These are phyloP conservation scores for Sula dactylatra DNA, from an alignment of 2,113 vertebrate species.

Conservation along the genomic window DNA sequence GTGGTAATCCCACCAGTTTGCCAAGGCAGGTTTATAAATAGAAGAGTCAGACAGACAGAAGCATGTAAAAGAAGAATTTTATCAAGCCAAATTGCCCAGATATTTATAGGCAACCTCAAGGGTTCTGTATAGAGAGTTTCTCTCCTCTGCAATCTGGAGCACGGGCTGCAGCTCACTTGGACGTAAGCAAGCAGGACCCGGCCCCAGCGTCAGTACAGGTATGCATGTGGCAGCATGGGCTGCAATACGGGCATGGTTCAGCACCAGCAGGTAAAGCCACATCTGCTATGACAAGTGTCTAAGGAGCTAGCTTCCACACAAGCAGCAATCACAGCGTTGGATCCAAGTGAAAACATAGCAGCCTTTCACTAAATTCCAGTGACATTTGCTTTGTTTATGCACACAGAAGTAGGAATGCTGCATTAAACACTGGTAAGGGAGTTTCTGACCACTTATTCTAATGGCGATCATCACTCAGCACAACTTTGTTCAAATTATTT, in stretches of 20 bases:
- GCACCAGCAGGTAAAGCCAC: not conserved
- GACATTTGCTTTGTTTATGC: not conserved
- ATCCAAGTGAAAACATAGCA: not conserved
- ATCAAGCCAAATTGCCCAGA: not conserved
- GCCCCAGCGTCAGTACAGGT: not conserved
- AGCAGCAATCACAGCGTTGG: not conserved
- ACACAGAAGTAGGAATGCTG: not conserved
- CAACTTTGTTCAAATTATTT: not conserved
- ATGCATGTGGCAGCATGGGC: not conserved
- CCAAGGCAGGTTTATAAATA: not conserved
- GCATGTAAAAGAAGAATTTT: not conserved
- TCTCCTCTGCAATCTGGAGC: not conserved
- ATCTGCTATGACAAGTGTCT: not conserved
- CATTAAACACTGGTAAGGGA: not conserved
- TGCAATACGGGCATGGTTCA: not conserved
- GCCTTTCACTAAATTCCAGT: not conserved
- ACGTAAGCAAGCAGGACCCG: not conserved
- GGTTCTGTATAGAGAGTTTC: not conserved
- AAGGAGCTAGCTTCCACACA: not conserved
- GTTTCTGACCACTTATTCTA: not conserved
- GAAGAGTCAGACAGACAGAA: not conserved
- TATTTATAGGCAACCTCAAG: not conserved
- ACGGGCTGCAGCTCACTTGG: not conserved
- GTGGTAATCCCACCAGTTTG: not conserved
- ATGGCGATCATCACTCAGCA: rapidly evolving